Percentiles rank a stretch among this genome's conserved stretches.
These are phyloP conservation scores for Lasioglossum albipes DNA, from an alignment of 1,140 invertebrate genomes.

Conservation along the genomic window DNA sequence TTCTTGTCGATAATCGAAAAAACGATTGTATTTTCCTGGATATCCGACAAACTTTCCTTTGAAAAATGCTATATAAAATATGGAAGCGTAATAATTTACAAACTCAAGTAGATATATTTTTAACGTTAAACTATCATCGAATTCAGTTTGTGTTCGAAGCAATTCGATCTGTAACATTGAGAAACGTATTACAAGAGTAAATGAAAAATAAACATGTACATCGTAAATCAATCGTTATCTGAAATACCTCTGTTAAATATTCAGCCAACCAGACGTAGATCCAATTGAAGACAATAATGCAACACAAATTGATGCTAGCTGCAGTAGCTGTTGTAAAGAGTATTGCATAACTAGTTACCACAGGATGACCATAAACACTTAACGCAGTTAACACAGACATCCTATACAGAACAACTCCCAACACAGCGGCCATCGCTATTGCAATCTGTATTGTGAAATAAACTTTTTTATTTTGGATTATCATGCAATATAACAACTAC, in stretches of 20 bases:
- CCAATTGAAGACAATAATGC: conserved; percentile 93
- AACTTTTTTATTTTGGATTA: conserved; percentile 24
- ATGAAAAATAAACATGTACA: background rate
- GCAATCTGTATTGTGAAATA: conserved; percentile 80
- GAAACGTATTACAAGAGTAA: conserved; percentile 12
- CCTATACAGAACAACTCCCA: conserved; percentile 95
- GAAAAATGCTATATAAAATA: conserved; percentile 99
- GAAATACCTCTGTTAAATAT: conserved; percentile 90
- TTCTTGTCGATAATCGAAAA: conserved; percentile 90
- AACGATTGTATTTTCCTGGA: conserved; percentile 88
- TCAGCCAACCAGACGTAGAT: conserved; percentile 94
- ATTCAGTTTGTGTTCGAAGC: conserved; percentile 97
- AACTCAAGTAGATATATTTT: conserved; percentile 99
- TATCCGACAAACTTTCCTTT: conserved; percentile 96
- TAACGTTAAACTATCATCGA: conserved; percentile 97
- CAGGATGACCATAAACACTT: conserved; percentile 82
- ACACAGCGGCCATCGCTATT: conserved; percentile 91
- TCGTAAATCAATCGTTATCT: background rate
- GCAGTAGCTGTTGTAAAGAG: conserved; percentile 92
- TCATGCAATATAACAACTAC: conserved; percentile 3
- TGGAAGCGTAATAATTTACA: conserved; percentile 98
- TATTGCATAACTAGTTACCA: conserved; percentile 87
- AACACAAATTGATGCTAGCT: conserved; percentile 91
- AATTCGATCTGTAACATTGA: conserved; percentile 85
- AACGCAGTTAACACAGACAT: conserved; percentile 91